Percentiles rank a stretch among this genome's conserved stretches.
Conservation (phyloP, 2,113 vertebrate species). For the Phaethon lepturus region DNA sequence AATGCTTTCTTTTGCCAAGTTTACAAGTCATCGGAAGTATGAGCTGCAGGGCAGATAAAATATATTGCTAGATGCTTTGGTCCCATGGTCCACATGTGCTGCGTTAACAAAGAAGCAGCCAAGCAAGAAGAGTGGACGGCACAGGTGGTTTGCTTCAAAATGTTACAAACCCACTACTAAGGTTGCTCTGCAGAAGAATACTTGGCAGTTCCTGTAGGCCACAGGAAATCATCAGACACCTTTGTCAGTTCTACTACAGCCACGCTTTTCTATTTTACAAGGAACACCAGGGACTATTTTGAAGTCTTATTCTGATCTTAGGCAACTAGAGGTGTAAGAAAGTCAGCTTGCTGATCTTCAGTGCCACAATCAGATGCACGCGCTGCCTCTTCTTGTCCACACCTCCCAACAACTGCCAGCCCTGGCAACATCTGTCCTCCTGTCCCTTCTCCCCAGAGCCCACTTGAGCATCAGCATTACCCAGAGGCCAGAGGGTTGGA, state of each 20-base stretch:
- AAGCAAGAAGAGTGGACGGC: background rate
- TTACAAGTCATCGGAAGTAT: background rate
- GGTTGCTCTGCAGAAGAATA: background rate
- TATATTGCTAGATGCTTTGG: background rate
- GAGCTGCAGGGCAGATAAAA: background rate
- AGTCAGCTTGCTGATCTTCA: background rate
- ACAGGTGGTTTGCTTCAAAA: background rate
- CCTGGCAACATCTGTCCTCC: background rate
- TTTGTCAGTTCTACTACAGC: background rate
- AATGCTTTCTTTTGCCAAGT: background rate
- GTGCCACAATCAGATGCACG: background rate
- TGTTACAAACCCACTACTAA: background rate
- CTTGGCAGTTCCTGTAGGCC: background rate
- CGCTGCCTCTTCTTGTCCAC: background rate
- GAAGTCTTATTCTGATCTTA: background rate
- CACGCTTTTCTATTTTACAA: background rate
- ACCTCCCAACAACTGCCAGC: background rate
- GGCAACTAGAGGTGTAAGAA: background rate
- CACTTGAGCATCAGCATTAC: rapidly evolving
- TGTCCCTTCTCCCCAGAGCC: background rate
- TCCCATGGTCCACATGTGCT: background rate
- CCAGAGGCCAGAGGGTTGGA: background rate
- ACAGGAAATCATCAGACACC: background rate
- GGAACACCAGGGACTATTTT: background rate
- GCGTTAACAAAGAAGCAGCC: background rate